Percentiles rank a stretch among this genome's conserved stretches.
Evolutionary conservation across 2,113 vertebrate species (phyloP).

Genomic region (Corapipo altera): DNA sequence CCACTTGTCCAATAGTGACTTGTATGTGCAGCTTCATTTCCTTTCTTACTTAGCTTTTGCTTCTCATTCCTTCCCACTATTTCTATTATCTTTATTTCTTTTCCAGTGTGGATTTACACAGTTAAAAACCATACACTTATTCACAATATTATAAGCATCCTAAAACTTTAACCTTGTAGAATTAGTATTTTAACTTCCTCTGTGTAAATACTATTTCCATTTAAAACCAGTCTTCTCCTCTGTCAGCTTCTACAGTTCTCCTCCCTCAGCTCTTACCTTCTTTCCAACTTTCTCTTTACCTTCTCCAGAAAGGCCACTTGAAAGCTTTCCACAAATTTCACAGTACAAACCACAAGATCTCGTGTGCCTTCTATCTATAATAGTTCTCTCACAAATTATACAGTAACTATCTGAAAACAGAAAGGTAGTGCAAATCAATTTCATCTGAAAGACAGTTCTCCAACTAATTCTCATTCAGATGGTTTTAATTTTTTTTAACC

Average conservation of each 20-base stretch:
- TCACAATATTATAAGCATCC: slow-evolving; percentile 35
- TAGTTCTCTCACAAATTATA: slow-evolving; percentile 43
- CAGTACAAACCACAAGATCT: slow-evolving; percentile 30
- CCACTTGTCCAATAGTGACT: neutral
- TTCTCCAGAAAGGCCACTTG: slow-evolving; percentile 24
- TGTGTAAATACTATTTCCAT: slow-evolving; percentile 45
- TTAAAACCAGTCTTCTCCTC: neutral
- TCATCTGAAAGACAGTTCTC: slow-evolving; percentile 44
- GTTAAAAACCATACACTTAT: slow-evolving; percentile 9
- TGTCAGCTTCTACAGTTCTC: neutral
- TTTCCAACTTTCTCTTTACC: slow-evolving; percentile 74
- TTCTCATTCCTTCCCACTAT: slow-evolving; percentile 2
- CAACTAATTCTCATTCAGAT: neutral
- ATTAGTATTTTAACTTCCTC: slow-evolving; percentile 28
- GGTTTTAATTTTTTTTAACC: slow-evolving; percentile 2
- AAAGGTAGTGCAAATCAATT: slow-evolving; percentile 70
- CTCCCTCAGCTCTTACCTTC: slow-evolving; percentile 26
- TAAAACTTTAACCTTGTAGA: slow-evolving; percentile 7
- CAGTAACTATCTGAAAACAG: slow-evolving; percentile 56
- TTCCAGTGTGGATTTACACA: slow-evolving; percentile 62
- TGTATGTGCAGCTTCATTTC: slow-evolving; percentile 18
- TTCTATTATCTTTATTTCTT: slow-evolving; percentile 40
- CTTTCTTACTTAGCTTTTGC: slow-evolving; percentile 1
- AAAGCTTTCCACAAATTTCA: slow-evolving; percentile 46
- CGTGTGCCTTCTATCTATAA: neutral